These are phyloP conservation scores for Sclerodermus sp. DNA, from an alignment of 2,888 invertebrate species.

Conservation along the genomic window DNA sequence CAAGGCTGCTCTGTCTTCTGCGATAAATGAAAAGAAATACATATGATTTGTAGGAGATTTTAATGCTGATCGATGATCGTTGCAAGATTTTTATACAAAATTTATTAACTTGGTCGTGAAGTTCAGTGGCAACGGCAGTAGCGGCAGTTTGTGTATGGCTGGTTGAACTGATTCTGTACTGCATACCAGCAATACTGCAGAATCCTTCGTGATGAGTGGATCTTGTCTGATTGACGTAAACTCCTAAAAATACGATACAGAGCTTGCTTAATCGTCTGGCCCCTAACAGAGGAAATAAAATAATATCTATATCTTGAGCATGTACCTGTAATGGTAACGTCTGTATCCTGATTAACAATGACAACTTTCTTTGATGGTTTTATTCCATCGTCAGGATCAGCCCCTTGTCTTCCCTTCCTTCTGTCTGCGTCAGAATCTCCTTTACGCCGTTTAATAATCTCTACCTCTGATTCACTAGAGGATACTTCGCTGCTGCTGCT, in stretches of 20 bases:
- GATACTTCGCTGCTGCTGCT: conserved; percentile 60
- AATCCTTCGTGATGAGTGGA: conserved; percentile 80
- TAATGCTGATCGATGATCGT: no score
- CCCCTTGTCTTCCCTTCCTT: conserved; percentile 40
- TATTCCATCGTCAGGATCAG: conserved; percentile 48
- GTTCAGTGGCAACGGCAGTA: conserved; percentile 71
- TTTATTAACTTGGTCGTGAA: conserved; percentile 53
- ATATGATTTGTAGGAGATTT: no score
- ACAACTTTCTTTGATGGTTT: conserved; percentile 64
- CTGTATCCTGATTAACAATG: conserved; percentile 82
- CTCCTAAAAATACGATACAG: conserved; percentile 59
- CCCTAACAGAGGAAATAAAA: not conserved
- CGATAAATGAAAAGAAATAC: conserved; percentile 7
- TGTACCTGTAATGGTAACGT: conserved; percentile 78
- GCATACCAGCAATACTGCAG: conserved; percentile 83
- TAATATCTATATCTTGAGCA: no score
- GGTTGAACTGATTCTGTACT: conserved; percentile 84
- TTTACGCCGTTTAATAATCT: conserved; percentile 48
- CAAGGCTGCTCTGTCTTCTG: conserved; percentile 56
- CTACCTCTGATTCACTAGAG: conserved; percentile 59
- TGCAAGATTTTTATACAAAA: no score
- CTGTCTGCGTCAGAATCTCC: conserved; percentile 51
- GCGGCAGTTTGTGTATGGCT: conserved; percentile 85
- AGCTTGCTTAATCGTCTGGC: not conserved
- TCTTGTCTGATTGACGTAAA: conserved; percentile 75